Percentiles rank a stretch among this genome's conserved stretches.
Evolutionary conservation across 2,888 invertebrate genomes (phyloP).

Genomic region (Micoletzkya japonica): DNA sequence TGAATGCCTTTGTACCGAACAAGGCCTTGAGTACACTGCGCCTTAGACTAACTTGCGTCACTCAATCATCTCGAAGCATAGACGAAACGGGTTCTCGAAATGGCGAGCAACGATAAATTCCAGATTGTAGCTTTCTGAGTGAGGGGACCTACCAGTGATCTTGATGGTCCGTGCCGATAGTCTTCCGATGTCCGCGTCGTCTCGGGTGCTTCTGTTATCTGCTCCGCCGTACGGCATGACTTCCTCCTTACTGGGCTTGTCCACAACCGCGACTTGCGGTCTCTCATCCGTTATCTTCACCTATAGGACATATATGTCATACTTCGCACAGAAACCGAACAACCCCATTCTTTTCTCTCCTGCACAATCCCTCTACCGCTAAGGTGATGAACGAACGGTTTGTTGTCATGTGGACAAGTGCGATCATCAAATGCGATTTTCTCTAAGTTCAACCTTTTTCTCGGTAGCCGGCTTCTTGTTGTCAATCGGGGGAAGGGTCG

Average conservation of each 20-base stretch:
- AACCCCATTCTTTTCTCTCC: neutral
- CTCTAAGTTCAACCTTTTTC: too few species aligned
- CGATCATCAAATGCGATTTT: too few species aligned
- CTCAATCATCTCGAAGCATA: too few species aligned
- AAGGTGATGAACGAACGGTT: too few species aligned
- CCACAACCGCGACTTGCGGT: neutral
- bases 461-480: neutral
- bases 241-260: too few species aligned
- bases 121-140: neutral
- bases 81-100: too few species aligned
- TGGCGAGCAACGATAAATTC: too few species aligned
- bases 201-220: conserved; percentile 4
- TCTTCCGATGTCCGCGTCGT: conserved; percentile 8
- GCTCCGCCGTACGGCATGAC: too few species aligned
- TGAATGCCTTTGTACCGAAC: too few species aligned
- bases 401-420: too few species aligned
- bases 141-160: conserved; percentile 5
- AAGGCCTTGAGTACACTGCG: too few species aligned
- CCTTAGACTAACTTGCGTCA: too few species aligned
- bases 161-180: conserved; percentile 3
- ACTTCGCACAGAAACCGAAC: neutral
- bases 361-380: neutral
- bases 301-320: neutral
- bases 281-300: neutral
- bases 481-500: conserved; percentile 19